Base-by-base conservation (phyloP, 1,140 invertebrate genomes). In the Leptestheria dahalacensis region DNA sequence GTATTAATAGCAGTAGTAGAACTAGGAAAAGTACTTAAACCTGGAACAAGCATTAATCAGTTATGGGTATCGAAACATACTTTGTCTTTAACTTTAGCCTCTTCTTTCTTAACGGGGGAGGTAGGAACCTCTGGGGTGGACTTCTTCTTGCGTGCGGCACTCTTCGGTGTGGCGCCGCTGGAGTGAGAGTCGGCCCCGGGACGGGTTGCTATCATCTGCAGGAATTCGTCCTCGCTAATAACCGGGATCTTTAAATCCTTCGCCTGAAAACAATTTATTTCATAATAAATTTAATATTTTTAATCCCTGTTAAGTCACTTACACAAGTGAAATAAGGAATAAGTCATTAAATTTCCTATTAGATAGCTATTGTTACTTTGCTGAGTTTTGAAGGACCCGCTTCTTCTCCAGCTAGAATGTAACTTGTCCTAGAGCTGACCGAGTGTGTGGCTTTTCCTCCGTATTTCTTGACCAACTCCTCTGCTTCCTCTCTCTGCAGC, bases 351-450 rank as follows among this genome's bases (percentile, higher is more conserved):
- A n/a, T n/a, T n/a, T n/a, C n/a, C n/a, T n/a, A n/a, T n/a, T n/a
- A n/a, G n/a, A n/a, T n/a, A n/a, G n/a, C n/a, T n/a, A 11, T 33
- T 61, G 56, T 63, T 64, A 75, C 74, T 72, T 93, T 92, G 0
- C 77, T 73, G 21, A 91, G 67, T 78, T 96, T 95, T 28, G 83
- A 74, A 46, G 83, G 83, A 1, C 92, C 91, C 51, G 87, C 73
- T 61, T 93, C 85, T 58, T 89, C 82, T 1, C 92, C 91, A 18
- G 84, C 78, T 1, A 96, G 74, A 1, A 95, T 64, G 72, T 91
- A 92, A 64, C 81, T 81, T 0, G 90, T 85, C 74, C 86, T 91
- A 65, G 80, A 82, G 58, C 88, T 91, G 12, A 95, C 72, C 41
- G 74, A 70, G 18, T 73, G 77, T 57, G 86, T 83, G 1, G 88